These are phyloP conservation scores for Nixonia krombeini DNA, from an alignment of 1,140 invertebrate genomes.

Conservation along the genomic window DNA sequence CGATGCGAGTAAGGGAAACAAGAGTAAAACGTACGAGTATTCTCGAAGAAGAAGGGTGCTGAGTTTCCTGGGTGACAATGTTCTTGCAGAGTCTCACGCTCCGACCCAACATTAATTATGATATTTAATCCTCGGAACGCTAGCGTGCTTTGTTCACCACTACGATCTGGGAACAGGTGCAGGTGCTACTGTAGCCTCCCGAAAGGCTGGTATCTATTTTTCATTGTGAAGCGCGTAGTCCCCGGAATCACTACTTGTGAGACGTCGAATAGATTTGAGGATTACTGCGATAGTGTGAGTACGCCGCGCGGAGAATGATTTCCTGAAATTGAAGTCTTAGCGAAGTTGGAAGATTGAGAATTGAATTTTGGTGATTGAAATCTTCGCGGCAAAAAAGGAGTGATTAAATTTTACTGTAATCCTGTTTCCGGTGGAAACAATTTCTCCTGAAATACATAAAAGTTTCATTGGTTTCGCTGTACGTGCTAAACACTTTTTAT, in stretches of 20 bases:
- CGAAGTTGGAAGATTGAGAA: constrained; percentile 14
- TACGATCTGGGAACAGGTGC: constrained; percentile 52
- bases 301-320: constrained; percentile 13
- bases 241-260: constrained; percentile 22
- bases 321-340: constrained; percentile 27
- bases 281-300: constrained; percentile 24
- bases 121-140: constrained; percentile 62
- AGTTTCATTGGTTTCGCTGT: constrained; percentile 23
- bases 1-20: constrained; percentile 48
- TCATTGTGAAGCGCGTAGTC: constrained; percentile 28
- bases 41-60: constrained; percentile 47
- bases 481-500: constrained; percentile 28
- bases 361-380: constrained; percentile 34
- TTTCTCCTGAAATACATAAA: constrained; percentile 28
- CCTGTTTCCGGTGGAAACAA: constrained; percentile 11
- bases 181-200: constrained; percentile 31
- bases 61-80: constrained; percentile 62
- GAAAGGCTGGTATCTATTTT: constrained; percentile 39
- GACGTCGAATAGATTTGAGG: constrained; percentile 43
- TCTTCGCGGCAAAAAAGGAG: constrained; percentile 15
- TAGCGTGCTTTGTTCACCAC: constrained; percentile 53
- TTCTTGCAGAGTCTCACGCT: constrained; percentile 43
- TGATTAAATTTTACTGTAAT: constrained; percentile 38
- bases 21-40: constrained; percentile 39
- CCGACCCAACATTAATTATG: constrained; percentile 64